Evolutionary conservation across 2,888 invertebrate species (phyloP), one percentile per base, ranked within the genome.

Genomic region (Habrosyne pyritoides): DNA sequence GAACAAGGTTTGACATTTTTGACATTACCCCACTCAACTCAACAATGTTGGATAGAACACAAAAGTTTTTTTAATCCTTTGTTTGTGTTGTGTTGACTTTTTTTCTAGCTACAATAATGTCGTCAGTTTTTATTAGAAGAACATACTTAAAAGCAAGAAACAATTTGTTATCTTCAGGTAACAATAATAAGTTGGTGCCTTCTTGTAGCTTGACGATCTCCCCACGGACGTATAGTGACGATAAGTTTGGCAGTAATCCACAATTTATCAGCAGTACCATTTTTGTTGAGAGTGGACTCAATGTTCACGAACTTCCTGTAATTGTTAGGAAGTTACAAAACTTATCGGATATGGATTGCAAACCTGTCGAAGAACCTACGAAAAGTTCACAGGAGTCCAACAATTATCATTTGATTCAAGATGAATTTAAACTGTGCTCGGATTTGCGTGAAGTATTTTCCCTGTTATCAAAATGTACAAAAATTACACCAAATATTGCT

Each of bases 281-380:
- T 56, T 79, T 96, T 49, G 85, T 95, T 54, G 95, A 96, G 84
- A 95, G 95, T 76, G 95, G 95, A 4, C 83, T 90, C n/a, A 92
- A 93, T 54, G 95, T 96, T 21, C 94, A 94, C 68, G 96, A 96
- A 77, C 87, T 96, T 51, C 95, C 95, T 1, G 86, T 95, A 12
- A 93, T 95, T 53, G 93, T 96, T 24, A 90, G 93, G 55, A 93
- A 87, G 75, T 71, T 93, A 30, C 89, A 83, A 69, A 84, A 93
- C 64, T 67, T 93, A 30, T 71, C 82, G 6, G 83, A 84, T 28
- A 74, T 89, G 5, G 77, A 82, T 4, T 72, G 79, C n/a, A 70
- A 74, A 55, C 67, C 75, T 2, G 52, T 64, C 21, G 57, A 69
- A 26, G 78, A 77, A 54, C 48, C 59, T 5, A 55, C 69, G n/a